These are phyloP conservation scores for Lepus americanus DNA, from an alignment of 2,113 vertebrate species.

Conservation along the genomic window DNA sequence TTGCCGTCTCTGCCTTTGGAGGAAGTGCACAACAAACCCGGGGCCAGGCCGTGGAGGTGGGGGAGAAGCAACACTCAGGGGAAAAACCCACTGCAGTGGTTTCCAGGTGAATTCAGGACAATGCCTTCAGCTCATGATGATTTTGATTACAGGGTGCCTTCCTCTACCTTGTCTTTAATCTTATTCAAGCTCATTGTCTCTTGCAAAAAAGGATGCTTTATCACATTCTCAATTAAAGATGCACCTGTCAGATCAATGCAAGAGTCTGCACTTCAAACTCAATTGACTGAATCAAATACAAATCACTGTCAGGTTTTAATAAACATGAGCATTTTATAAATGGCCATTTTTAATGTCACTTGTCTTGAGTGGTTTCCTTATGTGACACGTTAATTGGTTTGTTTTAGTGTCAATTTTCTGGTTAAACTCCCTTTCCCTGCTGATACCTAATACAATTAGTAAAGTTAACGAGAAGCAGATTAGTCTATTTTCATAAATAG, in stretches of 20 bases:
- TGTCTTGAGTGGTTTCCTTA: neutral
- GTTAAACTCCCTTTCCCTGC: neutral
- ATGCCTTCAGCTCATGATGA: neutral
- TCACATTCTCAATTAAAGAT: slow-evolving; percentile 29
- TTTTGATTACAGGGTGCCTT: neutral
- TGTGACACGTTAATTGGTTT: neutral
- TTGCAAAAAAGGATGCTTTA: slow-evolving; percentile 25
- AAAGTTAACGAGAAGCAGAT: neutral
- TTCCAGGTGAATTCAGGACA: neutral
- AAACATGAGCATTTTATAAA: slow-evolving; percentile 12
- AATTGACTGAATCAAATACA: neutral
- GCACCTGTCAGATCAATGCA: slow-evolving; percentile 7
- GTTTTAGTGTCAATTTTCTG: slow-evolving; percentile 33
- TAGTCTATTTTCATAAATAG: slow-evolving; percentile 31
- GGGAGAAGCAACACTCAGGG: neutral
- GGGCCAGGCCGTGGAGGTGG: no score
- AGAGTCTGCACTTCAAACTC: neutral
- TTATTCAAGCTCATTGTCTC: neutral
- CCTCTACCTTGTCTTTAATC: neutral
- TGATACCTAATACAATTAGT: neutral
- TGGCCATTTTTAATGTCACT: slow-evolving; percentile 9
- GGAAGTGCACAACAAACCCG: neutral
- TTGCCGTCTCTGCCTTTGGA: neutral
- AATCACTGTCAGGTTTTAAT: neutral
- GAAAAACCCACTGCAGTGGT: neutral